Base-by-base conservation (phyloP, 2,113 vertebrate species). In the Dasyornis broadbenti region DNA sequence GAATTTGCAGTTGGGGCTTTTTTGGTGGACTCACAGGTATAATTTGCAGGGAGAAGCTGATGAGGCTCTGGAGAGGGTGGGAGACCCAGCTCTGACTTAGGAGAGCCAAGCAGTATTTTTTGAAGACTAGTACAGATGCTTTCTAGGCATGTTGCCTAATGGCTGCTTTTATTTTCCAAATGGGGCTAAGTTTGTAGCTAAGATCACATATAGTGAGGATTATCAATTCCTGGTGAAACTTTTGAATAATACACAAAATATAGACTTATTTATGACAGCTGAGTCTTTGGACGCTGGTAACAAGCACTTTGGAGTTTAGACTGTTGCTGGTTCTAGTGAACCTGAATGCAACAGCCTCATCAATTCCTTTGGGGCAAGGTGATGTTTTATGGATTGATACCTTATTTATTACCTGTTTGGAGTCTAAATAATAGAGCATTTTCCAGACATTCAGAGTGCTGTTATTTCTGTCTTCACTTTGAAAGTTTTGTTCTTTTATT, bases 401-500 rank as follows among this genome's bases (percentile, higher is more conserved):
- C 2, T 79, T 75, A 13, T 22, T 79, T 75, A 13, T 22, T 83
- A 16, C 27, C 31, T 73, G 35, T 47, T 93, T 80, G 6, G 42
- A 9, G 70, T 72, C n/a, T 65, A 45, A 76, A 40, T 56, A 54
- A 42, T 9, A 31, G 19, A n/a, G 47, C 2, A 3, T 60, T 90
- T 86, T 35, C 24, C 26, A 77, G 2, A 35, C 65, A 35, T 44
- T 78, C 28, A 42, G 31, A 40, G 26, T 0, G 0, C 30, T 61
- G 16, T 22, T 85, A 33, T 50, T 85, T 82, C 54, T 73, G 13
- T 28, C 90, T 53, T 88, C 42, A 5, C 54, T 65, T 27, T 28
- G 35, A 91, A 75, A 89, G 54, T 27, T 24, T 37, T 42, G 50
- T 30, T 28, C 9, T 82, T 10, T 49, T 72, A 1, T 15, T 80